Percentiles rank a stretch among this genome's conserved stretches.
phyloP scores from a whole-genome alignment of 2,113 vertebrate genomes.

The Dermatemys mawii region DNA sequence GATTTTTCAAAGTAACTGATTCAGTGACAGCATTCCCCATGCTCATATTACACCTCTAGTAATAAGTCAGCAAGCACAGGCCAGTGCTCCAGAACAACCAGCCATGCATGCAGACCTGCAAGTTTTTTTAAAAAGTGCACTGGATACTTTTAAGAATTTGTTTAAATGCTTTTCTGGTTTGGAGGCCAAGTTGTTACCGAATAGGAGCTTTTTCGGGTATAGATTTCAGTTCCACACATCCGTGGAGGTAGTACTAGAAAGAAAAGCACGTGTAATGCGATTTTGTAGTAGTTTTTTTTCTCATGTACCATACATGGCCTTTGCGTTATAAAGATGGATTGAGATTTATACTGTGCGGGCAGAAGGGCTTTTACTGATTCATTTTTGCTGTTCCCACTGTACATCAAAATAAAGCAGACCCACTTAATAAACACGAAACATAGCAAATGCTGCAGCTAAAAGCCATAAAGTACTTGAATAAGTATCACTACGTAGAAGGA shows the following conservation, averaged over 20 bases:
- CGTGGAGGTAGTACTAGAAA: neutral
- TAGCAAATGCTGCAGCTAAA: neutral
- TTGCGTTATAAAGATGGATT: neutral
- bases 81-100: neutral
- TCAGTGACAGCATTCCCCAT: neutral
- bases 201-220: neutral
- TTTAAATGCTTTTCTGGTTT: neutral
- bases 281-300: neutral
- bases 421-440: neutral
- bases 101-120: neutral
- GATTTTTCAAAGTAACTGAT: neutral
- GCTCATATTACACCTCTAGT: neutral
- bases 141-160: neutral
- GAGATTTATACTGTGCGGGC: neutral
- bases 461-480: neutral
- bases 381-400: neutral
- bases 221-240: neutral
- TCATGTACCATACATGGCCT: neutral
- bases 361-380: neutral
- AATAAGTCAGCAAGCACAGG: neutral
- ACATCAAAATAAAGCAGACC: neutral
- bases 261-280: neutral
- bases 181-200: neutral
- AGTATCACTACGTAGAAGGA: neutral
- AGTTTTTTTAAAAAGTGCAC: neutral